These are phyloP conservation scores for Brachypteracias leptosomus DNA, from an alignment of 2,113 vertebrate species.

Conservation along the genomic window DNA sequence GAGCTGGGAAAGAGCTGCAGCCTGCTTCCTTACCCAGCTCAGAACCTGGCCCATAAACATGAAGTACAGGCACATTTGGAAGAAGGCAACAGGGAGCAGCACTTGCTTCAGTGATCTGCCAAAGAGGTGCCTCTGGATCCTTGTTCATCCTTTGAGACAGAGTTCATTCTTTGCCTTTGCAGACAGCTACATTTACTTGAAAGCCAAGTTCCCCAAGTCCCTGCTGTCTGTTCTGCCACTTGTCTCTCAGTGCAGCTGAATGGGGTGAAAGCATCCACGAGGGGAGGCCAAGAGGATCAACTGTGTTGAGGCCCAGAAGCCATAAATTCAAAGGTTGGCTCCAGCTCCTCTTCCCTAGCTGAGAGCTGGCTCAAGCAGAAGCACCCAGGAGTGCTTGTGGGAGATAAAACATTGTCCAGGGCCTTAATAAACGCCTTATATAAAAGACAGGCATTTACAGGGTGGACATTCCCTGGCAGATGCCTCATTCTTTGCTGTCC, in stretches of 20 bases:
- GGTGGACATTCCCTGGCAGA: neutral
- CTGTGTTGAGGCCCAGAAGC: neutral
- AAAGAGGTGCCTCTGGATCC: neutral
- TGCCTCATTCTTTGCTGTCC: neutral
- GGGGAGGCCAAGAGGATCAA: neutral
- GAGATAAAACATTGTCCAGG: neutral
- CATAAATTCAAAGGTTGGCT: neutral
- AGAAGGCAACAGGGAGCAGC: neutral
- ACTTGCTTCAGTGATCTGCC: neutral
- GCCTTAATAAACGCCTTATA: neutral
- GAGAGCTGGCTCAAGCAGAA: neutral
- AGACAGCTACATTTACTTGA: neutral
- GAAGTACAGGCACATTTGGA: neutral
- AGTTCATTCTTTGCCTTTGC: neutral
- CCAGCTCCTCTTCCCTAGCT: neutral
- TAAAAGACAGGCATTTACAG: neutral
- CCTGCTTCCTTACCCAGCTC: neutral
- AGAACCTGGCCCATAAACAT: neutral
- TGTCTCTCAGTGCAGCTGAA: neutral
- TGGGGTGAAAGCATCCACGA: neutral
- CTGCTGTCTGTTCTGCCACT: neutral
- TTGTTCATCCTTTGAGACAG: neutral
- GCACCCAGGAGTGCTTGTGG: neutral
- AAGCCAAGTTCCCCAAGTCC: neutral
- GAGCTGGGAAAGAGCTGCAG: neutral